Evolutionary conservation across 1,140 invertebrate species (phyloP).

Genomic region (Daktulosphaira vitifoliae): DNA sequence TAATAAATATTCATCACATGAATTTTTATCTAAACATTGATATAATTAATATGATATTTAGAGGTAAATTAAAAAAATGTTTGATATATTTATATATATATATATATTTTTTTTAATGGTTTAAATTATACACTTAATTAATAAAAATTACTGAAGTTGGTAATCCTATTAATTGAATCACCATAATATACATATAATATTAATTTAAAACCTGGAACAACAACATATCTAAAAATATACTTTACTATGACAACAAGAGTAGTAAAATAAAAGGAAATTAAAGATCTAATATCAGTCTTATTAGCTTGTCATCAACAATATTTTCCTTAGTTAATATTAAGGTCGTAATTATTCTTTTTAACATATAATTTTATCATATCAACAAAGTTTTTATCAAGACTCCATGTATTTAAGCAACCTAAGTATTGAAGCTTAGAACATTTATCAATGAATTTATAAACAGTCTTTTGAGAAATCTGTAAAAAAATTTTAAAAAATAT

Average conservation of each 20-base stretch:
- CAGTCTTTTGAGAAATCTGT: neutral
- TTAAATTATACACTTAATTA: too few species aligned
- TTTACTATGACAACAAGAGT: neutral
- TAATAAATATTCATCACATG: too few species aligned
- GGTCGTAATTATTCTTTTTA: neutral
- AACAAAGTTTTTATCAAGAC: neutral
- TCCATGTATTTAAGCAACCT: neutral
- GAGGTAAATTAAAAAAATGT: neutral
- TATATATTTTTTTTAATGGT: too few species aligned
- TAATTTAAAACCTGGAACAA: too few species aligned
- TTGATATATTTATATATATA: too few species aligned
- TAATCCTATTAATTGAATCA: too few species aligned
- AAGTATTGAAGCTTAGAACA: constrained; percentile 19
- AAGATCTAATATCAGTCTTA: constrained; percentile 30
- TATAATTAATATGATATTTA: too few species aligned
- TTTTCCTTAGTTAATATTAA: constrained; percentile 14
- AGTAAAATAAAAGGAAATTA: neutral
- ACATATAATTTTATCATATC: neutral
- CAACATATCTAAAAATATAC: constrained; percentile 2
- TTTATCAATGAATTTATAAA: constrained; percentile 15
- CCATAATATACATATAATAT: too few species aligned
- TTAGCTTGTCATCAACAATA: neutral
- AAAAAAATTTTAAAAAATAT: constrained; percentile 4
- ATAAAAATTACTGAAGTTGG: too few species aligned
- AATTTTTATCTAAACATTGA: too few species aligned